Evolutionary conservation across 1,140 invertebrate genomes (phyloP).

Genomic region (Maniola jurtina): DNA sequence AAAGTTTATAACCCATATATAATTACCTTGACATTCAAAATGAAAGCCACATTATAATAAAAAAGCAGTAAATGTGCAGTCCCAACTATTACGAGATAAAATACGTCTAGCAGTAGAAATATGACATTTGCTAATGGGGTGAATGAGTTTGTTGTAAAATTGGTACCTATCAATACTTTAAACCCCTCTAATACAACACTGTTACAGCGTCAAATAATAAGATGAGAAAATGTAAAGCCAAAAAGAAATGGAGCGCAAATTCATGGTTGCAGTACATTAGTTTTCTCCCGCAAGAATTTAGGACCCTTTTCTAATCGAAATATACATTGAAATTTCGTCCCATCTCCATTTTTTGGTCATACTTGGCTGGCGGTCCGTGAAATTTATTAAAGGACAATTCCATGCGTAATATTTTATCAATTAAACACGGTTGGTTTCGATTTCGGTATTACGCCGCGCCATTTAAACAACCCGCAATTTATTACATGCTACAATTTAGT

Average conservation of each 20-base stretch:
- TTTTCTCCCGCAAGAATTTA: conserved; percentile 41
- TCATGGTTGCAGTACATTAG: conserved; percentile 51
- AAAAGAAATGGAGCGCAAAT: conserved; percentile 35
- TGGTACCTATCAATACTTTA: conserved; percentile 5
- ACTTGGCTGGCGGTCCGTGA: conserved; percentile 59
- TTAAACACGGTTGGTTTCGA: conserved; percentile 67
- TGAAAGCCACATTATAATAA: conserved; percentile 52
- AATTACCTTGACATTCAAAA: conserved; percentile 51
- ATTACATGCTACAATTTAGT: conserved; percentile 54
- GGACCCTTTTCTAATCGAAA: conserved; percentile 53
- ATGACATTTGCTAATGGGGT: conserved; percentile 7
- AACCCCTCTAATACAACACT: background rate
- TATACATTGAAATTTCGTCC: conserved; percentile 60
- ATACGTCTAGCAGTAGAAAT: conserved; percentile 6
- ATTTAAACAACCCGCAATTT: conserved; percentile 61
- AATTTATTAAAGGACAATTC: conserved; percentile 69
- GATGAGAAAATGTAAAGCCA: background rate
- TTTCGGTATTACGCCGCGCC: conserved; percentile 54
- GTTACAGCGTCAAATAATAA: background rate
- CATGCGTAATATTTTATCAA: conserved; percentile 73
- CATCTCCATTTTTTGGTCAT: conserved; percentile 70
- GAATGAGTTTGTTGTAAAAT: conserved; percentile 1
- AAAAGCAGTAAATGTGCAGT: conserved; percentile 47
- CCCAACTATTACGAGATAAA: conserved; percentile 11
- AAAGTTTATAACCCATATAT: conserved; percentile 49